A percentile compares a stretch with the other conserved stretches of the same genome.
Evolutionary conservation across 2,113 vertebrate species (phyloP).

Genomic region (Euleptes europaea): DNA sequence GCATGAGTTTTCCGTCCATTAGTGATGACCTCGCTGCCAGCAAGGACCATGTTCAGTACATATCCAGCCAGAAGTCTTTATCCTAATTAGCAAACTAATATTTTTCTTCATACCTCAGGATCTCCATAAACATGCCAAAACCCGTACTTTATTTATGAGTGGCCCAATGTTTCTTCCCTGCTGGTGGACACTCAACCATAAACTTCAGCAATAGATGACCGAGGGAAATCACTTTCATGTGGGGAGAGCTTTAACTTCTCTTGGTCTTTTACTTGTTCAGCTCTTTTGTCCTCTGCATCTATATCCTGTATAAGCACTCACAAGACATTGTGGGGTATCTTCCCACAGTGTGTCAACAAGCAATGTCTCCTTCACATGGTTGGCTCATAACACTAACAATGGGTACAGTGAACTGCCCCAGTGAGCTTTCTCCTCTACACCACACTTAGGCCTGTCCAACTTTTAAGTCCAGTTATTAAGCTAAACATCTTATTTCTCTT

Average conservation of each 20-base stretch:
- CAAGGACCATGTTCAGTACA: too few relatives aligned
- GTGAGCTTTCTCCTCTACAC: not conserved
- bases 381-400: not conserved
- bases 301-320: not conserved
- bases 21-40: too few relatives aligned
- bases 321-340: not conserved
- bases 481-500: constrained; percentile 19
- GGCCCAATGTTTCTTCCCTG: too few relatives aligned
- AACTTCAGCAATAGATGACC: too few relatives aligned
- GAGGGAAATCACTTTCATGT: not conserved
- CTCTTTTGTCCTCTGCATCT: not conserved
- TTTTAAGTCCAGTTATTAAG: not conserved
- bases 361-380: not conserved
- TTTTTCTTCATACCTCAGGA: too few relatives aligned
- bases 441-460: not conserved
- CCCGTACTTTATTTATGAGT: too few relatives aligned
- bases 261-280: not conserved
- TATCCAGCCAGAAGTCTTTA: too few relatives aligned
- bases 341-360: not conserved
- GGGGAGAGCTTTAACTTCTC: not conserved
- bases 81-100: too few relatives aligned
- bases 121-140: too few relatives aligned
- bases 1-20: too few relatives aligned
- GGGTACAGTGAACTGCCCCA: not conserved
- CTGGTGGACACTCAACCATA: too few relatives aligned